Base-by-base conservation (phyloP, 2,113 vertebrate genomes). In the Serilophus lunatus region DNA sequence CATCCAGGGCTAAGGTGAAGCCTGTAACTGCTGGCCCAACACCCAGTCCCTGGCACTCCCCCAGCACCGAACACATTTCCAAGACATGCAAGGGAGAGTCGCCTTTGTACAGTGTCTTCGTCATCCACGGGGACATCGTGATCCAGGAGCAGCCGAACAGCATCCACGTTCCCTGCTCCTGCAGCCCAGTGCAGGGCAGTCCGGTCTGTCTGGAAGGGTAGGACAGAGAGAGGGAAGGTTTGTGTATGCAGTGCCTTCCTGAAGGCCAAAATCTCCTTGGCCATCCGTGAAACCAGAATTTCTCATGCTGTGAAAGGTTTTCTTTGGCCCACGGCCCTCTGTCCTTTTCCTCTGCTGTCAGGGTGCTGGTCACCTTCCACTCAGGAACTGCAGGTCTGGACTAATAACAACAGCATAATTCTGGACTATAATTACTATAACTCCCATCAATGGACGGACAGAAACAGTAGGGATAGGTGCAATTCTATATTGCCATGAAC, bases 181-280 rank as follows among this genome's bases (percentile, higher is more conserved):
- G 97, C 98, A 0, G 99, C 99, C 99, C 99, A 99, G 97, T 99
- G 99, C 94, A 99, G 96, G 13, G 99, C 98, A 80, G 97, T 98
- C 74, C 99, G 97, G 31, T 98, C 98, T 54, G 93, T 66, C 99
- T 99, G 98, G 36, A 92, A 36, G 51, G 82, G 65, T 77, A 91
- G 47, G 74, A 45, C 82, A 71, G 28, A 72, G 36, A 45, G 59
- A 72, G 19, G 35, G 26, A 66, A 69, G 26, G 57, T 26, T 40
- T 31, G 66, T 50, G 71, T 3, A 23, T 10, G 29, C 36, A 31
- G 45, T 18, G 53, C 28, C 42, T 6, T 61, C 45, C 45, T 50
- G 42, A 68, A 91, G 45, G 25, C 28, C 9, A 57, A 65, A 54
- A 44, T 13, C 70, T 22, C 54, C 51, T 81, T 31, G 87, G 77